Conservation (phyloP, 2,888 invertebrate species). For the Stenoptilia bipunctidactyla region DNA sequence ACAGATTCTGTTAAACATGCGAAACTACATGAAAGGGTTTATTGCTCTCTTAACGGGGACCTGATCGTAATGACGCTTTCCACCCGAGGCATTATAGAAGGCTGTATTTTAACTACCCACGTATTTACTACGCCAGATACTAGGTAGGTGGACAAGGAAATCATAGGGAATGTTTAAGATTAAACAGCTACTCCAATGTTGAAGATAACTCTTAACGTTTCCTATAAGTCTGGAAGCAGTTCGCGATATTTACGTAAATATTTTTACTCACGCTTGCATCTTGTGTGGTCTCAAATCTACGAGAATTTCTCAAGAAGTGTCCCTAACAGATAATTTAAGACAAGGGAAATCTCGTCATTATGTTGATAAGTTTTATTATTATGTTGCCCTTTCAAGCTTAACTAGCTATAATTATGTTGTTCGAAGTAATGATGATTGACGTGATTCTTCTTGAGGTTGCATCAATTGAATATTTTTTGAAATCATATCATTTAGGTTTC, state of each 20-base stretch:
- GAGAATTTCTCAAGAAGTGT: background rate
- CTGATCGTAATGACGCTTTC: slow-evolving; percentile 20
- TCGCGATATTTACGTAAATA: no score
- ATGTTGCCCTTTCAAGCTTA: background rate
- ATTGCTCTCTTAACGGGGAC: slow-evolving; percentile 39
- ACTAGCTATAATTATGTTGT: background rate
- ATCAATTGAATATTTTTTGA: no score
- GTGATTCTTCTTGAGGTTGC: slow-evolving; percentile 1
- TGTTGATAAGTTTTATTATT: background rate
- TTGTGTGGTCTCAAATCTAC: background rate
- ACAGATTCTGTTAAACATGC: slow-evolving; percentile 33
- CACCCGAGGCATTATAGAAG: background rate
- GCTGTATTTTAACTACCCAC: background rate
- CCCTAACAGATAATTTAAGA: background rate
- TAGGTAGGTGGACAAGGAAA: background rate
- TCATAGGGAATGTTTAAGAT: background rate
- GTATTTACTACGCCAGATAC: background rate
- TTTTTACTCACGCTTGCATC: background rate
- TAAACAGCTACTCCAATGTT: background rate
- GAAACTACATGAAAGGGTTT: slow-evolving; percentile 36
- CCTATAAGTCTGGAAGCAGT: no score
- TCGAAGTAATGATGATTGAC: slow-evolving; percentile 3
- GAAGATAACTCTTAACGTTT: no score
- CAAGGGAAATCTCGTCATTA: slow-evolving; percentile 1
- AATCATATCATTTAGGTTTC: no score